Evolutionary conservation across 2,888 invertebrate species (phyloP).

Genomic region (Dolomedes plantarius): DNA sequence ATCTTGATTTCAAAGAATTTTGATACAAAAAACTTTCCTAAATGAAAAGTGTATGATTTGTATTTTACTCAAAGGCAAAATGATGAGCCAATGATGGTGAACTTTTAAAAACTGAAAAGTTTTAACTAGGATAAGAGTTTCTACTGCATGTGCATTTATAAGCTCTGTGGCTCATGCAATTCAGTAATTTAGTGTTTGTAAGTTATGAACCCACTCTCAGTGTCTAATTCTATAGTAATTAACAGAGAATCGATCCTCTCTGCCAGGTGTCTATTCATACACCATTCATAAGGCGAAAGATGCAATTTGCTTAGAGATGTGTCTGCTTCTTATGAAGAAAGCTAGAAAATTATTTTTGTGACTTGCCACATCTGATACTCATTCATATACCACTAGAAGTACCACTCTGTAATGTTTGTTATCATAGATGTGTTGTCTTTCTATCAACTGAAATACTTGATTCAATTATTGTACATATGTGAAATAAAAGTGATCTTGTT

Average conservation of each 20-base stretch:
- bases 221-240: constrained; percentile 37
- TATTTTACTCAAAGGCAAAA: constrained; percentile 39
- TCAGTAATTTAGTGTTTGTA: constrained; percentile 47
- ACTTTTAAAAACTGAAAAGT: constrained; percentile 4
- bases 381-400: constrained; percentile 58
- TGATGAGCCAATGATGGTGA: neutral
- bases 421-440: constrained; percentile 68
- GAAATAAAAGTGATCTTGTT: constrained; percentile 72
- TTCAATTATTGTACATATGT: constrained; percentile 71
- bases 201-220: constrained; percentile 45
- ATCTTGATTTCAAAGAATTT: neutral
- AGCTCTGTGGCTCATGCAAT: constrained; percentile 28
- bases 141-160: constrained; percentile 46
- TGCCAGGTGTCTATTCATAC: constrained; percentile 21
- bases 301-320: constrained; percentile 35
- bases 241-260: constrained; percentile 34
- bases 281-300: constrained; percentile 10
- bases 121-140: constrained; percentile 43
- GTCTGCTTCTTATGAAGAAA: constrained; percentile 56
- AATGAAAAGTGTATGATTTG: neutral
- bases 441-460: constrained; percentile 62
- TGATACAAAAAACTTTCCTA: neutral
- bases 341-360: constrained; percentile 70
- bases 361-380: constrained; percentile 60
- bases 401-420: constrained; percentile 57